Evolutionary conservation across 2,888 invertebrate genomes (phyloP).

Genomic region (Platynereis dumerilii): DNA sequence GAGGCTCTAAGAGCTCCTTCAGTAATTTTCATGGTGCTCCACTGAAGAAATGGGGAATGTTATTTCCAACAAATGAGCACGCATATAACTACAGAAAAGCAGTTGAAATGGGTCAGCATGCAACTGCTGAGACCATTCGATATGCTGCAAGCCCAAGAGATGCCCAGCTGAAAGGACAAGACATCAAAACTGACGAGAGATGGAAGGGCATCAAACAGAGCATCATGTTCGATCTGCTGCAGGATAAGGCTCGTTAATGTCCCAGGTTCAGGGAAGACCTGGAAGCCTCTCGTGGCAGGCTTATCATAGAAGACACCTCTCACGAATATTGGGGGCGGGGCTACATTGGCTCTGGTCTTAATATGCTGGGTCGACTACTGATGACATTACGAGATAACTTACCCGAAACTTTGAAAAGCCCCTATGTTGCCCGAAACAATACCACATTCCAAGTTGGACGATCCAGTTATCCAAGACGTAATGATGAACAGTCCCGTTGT

Average conservation of each 20-base stretch:
- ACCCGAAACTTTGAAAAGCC: neutral
- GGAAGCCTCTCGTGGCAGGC: neutral
- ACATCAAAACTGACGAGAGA: too few relatives aligned
- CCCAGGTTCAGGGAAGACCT: neutral
- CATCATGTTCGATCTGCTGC: neutral
- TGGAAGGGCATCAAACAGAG: neutral
- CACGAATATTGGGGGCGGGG: slow-evolving; percentile 5
- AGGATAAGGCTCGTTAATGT: too few relatives aligned
- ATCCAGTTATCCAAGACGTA: neutral
- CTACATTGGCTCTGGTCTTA: neutral
- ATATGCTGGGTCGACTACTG: neutral
- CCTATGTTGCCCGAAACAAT: neutral
- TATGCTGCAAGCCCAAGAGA: too few relatives aligned
- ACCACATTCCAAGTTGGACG: neutral
- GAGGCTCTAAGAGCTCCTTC: neutral
- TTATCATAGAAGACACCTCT: neutral
- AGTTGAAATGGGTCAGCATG: neutral
- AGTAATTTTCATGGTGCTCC: neutral
- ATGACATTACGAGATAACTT: neutral
- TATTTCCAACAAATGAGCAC: neutral
- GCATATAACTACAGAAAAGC: neutral
- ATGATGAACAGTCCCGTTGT: neutral
- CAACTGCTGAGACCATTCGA: neutral
- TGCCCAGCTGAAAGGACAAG: too few relatives aligned
- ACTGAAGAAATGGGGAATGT: neutral